Conservation (phyloP, 2,888 invertebrate species). For the Pedicia rivosa region DNA sequence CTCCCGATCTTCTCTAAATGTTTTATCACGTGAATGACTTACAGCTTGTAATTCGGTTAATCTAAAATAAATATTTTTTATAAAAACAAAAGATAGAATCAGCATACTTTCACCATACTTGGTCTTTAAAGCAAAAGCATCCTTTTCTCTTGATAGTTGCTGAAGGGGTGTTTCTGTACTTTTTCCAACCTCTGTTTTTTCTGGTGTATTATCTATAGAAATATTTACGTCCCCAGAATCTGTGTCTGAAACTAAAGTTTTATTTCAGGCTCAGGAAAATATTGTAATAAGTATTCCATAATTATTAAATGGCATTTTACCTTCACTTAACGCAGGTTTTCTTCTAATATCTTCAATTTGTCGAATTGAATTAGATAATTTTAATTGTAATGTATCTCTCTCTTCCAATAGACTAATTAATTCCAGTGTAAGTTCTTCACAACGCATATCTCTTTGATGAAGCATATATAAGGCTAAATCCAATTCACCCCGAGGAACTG, state of each 20-base stretch:
- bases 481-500: slow-evolving; percentile 42
- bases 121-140: no score
- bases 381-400: slow-evolving; percentile 66
- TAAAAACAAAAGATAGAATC: no score
- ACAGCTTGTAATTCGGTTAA: slow-evolving; percentile 59
- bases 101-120: no score
- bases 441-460: slow-evolving; percentile 71
- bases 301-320: background rate
- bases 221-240: background rate
- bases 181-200: no score
- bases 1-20: slow-evolving; percentile 59
- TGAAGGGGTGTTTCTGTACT: no score
- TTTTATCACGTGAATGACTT: slow-evolving; percentile 58
- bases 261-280: no score
- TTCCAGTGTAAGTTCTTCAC: slow-evolving; percentile 74
- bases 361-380: slow-evolving; percentile 64
- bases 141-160: no score
- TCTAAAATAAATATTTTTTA: slow-evolving; percentile 10
- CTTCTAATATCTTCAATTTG: slow-evolving; percentile 46
- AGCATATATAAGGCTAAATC: slow-evolving; percentile 71
- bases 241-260: background rate
- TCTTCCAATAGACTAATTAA: slow-evolving; percentile 69
- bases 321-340: slow-evolving; percentile 8
- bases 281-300: background rate
- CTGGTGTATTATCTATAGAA: background rate